Base-by-base conservation (phyloP, 2,797 vertebrate species). In the Siniperca obscura region DNA sequence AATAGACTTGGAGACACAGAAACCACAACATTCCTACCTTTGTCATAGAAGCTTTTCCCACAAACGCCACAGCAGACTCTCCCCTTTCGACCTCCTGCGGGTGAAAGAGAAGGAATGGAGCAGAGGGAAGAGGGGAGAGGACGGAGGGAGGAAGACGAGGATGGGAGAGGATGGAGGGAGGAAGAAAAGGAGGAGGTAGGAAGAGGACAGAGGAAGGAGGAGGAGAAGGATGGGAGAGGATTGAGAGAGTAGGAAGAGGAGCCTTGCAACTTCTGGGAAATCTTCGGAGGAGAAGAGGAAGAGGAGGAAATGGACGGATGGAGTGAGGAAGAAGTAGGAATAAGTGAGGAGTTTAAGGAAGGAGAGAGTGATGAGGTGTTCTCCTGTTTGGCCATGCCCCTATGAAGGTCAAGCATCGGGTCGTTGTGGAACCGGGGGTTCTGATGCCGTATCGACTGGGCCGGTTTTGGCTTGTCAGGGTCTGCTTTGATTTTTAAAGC, bases 11-110 rank as follows among this genome's bases (percentile, higher is more conserved):
- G 3, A 59, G 11, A 70, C 4, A 56, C 16, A 56, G 40, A 22
- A 67, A 21, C 17, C 6, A 19, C 21, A 27, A 2, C 2, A 13
- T 7, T 95, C 75, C 0, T 70, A 89, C 97, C 98, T 93, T 98
- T 98, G 89, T 99, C 98, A 0, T 99, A 99, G 93, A 99, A 99
- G 1, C 97, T 98, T 93, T 99, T 99, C 80, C 97, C 96, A 14
- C 98, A 99, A 0, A 97, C 95, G 0, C 96, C 96, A 82, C 98
- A 99, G 91, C 96, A 97, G 74, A 99, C 98, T 2, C 98, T 94
- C 38, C 97, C 97, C 89, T 97, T 99, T 78, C 87, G 72, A 0
- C 93, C 78, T 87, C 94, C 95, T 82, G 84, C 87, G 44, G 95
- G 93, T 4, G 95, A 91, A 48, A 95, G 93, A 11, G 96, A 93